Evolutionary conservation across 2,888 invertebrate species (phyloP).

Genomic region (Thysanoteuthis rhombus): DNA sequence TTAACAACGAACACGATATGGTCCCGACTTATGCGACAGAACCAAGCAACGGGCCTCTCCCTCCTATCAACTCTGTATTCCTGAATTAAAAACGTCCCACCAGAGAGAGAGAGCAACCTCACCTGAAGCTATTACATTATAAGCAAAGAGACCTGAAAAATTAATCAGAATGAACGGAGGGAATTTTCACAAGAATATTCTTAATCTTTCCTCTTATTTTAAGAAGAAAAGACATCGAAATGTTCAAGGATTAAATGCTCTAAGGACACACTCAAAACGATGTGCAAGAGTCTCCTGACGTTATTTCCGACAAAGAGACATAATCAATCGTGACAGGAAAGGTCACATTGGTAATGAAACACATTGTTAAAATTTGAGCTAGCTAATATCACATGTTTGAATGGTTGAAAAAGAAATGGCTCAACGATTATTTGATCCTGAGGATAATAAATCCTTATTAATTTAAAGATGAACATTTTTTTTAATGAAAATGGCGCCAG

Average conservation of each 20-base stretch:
- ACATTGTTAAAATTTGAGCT: too few species aligned
- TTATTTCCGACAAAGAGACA: neutral
- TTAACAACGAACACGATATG: conserved; percentile 53
- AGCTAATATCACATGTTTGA: neutral
- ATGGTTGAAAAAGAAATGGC: neutral
- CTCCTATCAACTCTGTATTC: conserved; percentile 59
- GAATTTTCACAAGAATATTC: neutral
- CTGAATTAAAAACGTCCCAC: conserved; percentile 39
- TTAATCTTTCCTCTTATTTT: neutral
- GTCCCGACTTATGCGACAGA: conserved; percentile 48
- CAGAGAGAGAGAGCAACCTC: neutral
- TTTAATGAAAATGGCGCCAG: too few species aligned
- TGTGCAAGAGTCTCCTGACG: neutral
- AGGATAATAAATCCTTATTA: too few species aligned
- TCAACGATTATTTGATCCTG: too few species aligned
- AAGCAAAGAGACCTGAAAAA: neutral
- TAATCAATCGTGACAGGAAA: too few species aligned
- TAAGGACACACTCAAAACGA: neutral
- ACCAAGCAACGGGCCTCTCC: conserved; percentile 47
- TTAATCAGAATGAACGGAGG: neutral
- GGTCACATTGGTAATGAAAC: too few species aligned
- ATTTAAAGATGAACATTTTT: too few species aligned
- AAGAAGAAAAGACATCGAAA: neutral
- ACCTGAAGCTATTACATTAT: neutral
- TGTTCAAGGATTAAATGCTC: neutral